Evolutionary conservation across 2,888 invertebrate genomes (phyloP).

Genomic region (Drosophila rellima): DNA sequence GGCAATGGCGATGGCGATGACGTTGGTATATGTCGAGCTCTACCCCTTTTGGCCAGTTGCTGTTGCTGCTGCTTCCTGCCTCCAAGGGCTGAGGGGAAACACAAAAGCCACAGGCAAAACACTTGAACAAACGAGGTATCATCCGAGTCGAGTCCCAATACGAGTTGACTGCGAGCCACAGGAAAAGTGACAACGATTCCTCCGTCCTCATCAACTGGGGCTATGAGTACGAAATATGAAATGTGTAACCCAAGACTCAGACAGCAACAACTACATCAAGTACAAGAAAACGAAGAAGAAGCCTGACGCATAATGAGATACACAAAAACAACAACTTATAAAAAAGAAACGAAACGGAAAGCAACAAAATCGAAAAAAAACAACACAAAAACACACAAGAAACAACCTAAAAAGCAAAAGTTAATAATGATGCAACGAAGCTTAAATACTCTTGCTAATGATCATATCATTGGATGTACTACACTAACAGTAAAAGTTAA

Average conservation of each 20-base stretch:
- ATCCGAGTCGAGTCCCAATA: constrained; percentile 42
- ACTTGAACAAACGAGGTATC: constrained; percentile 72
- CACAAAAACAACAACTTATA: constrained; percentile 36
- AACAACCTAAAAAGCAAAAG: constrained; percentile 31
- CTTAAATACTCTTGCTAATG: constrained; percentile 37
- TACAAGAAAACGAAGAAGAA: constrained; percentile 31
- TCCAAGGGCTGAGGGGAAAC: constrained; percentile 21
- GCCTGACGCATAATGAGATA: constrained; percentile 75
- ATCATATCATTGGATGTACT: not conserved
- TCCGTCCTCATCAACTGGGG: constrained; percentile 21
- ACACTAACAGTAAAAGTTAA: not conserved
- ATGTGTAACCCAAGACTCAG: constrained; percentile 78
- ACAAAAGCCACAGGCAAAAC: constrained; percentile 65
- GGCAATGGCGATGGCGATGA: constrained; percentile 29
- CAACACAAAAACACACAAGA: not conserved
- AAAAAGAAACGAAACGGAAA: constrained; percentile 65
- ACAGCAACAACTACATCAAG: constrained; percentile 33
- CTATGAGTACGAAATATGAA: constrained; percentile 73
- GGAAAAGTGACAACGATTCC: constrained; percentile 53
- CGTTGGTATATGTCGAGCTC: constrained; percentile 40
- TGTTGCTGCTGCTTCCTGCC: constrained; percentile 59
- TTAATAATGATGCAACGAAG: constrained; percentile 14
- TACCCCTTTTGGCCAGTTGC: constrained; percentile 60
- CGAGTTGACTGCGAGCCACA: constrained; percentile 34
- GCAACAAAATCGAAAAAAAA: constrained; percentile 41